These are phyloP conservation scores for Dermochelys coriacea DNA, from an alignment of 2,797 vertebrate genomes.

Conservation along the genomic window DNA sequence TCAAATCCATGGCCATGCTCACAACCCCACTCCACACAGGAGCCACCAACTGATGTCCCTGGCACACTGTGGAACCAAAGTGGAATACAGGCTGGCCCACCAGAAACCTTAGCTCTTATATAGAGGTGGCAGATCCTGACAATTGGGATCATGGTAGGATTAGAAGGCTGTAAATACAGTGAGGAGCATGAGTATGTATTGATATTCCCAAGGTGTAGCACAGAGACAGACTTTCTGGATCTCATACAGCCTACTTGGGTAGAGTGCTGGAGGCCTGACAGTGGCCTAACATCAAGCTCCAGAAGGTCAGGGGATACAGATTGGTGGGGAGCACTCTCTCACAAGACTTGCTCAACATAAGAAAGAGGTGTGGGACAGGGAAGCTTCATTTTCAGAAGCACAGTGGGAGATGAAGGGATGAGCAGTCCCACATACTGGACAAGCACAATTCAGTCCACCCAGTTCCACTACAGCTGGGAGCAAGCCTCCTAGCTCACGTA, in stretches of 20 bases:
- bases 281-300: not conserved
- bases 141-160: not conserved
- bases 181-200: not conserved
- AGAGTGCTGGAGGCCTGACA: not conserved
- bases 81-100: not conserved
- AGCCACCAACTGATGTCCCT: not conserved
- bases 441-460: not conserved
- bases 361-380: not conserved
- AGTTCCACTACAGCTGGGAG: not conserved
- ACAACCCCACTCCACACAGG: not conserved
- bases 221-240: too few relatives aligned
- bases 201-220: not conserved
- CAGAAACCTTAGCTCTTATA: not conserved
- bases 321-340: not conserved
- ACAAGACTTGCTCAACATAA: not conserved
- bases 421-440: not conserved
- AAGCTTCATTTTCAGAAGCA: not conserved
- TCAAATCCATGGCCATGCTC: not conserved
- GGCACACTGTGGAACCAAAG: fast-evolving
- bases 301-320: not conserved
- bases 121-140: not conserved
- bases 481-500: too few relatives aligned
- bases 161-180: not conserved
- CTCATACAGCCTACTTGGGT: not conserved
- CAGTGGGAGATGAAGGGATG: not conserved